Evolutionary conservation across 2,113 vertebrate species (phyloP), one percentile per base, ranked within the genome.

Genomic region (Pogonocichla stellata): DNA sequence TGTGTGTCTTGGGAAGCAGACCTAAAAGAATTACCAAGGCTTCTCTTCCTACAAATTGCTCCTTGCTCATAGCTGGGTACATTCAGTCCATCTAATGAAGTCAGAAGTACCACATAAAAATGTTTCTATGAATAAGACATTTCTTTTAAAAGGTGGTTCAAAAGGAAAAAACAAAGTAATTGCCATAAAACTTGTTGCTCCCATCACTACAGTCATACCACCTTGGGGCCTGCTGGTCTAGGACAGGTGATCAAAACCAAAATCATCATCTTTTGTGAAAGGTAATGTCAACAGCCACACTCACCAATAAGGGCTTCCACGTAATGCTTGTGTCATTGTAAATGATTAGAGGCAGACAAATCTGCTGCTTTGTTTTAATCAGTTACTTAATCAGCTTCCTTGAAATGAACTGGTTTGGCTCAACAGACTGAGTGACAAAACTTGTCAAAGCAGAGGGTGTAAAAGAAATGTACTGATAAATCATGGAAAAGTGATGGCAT

Each of bases 331-430:
- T 78, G 94, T 61, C 69, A 51, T 67, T 64, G 48, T 77, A 96
- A 95, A 62, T 71, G 47, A 95, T 89, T 84, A 94, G 2, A 70
- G 86, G 58, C 51, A 92, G 80, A 92, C 40, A 90, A 80, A 87
- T 93, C 93, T 87, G 48, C 80, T 95, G 43, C 15, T 84, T 80
- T n/a, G 3, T 90, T 97, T 95, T 94, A 97, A 97, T 97, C 92
- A 95, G 87, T 86, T 95, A 97, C 96, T 97, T 97, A 96, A 97
- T 97, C 97, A 96, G 92, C 92, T 97, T 95, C 34, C 66, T 95
- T 73, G 80, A 58, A 97, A 97, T 86, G 95, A 94, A 96, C 83
- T 88, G 70, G 66, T 95, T 93, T 81, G 54, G 87, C 70, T 91
- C 83, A 81, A 93, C 86, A 95, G 79, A 74, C 92, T 84, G 96